Percentiles rank a stretch among this genome's conserved stretches.
These are phyloP conservation scores for Toxotes lorentzi DNA, from an alignment of 2,797 vertebrate species.

Conservation along the genomic window DNA sequence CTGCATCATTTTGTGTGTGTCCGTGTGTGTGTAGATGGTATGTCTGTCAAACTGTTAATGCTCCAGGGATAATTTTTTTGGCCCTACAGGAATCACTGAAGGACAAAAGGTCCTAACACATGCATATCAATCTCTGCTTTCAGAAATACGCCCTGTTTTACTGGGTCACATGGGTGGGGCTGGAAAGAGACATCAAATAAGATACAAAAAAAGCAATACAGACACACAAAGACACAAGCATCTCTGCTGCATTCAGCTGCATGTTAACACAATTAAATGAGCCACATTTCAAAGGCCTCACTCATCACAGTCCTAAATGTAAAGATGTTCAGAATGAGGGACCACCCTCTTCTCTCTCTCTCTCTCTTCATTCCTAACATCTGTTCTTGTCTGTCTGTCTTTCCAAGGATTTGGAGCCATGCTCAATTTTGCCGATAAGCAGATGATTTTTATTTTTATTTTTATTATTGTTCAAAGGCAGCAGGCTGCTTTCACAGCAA, in stretches of 20 bases:
- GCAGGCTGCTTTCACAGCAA: constrained; percentile 71
- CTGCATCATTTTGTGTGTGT: constrained; percentile 8
- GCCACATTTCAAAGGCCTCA: constrained; percentile 65
- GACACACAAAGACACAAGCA: neutral
- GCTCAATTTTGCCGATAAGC: constrained; percentile 70
- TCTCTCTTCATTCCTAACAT: constrained; percentile 58
- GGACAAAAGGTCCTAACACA: constrained; percentile 90
- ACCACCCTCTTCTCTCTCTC: constrained; percentile 10
- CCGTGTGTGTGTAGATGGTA: constrained; percentile 23
- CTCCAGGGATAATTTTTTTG: constrained; percentile 50
- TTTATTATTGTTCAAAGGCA: constrained; percentile 74
- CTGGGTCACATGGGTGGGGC: constrained; percentile 40
- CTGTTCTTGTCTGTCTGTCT: constrained; percentile 64
- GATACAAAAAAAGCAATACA: constrained; percentile 18
- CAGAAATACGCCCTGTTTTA: constrained; percentile 80
- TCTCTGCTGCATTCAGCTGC: constrained; percentile 23
- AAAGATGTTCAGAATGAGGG: constrained; percentile 63
- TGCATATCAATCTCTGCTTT: constrained; percentile 82
- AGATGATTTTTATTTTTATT: constrained; percentile 71
- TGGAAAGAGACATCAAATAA: constrained; percentile 36
- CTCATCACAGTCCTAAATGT: constrained; percentile 69
- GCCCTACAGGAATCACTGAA: constrained; percentile 85
- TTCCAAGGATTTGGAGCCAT: constrained; percentile 47
- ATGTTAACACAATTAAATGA: constrained; percentile 64
- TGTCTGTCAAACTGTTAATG: constrained; percentile 52